Evolutionary conservation across 2,888 invertebrate genomes (phyloP).

Genomic region (Zaprionus obscuricornis): DNA sequence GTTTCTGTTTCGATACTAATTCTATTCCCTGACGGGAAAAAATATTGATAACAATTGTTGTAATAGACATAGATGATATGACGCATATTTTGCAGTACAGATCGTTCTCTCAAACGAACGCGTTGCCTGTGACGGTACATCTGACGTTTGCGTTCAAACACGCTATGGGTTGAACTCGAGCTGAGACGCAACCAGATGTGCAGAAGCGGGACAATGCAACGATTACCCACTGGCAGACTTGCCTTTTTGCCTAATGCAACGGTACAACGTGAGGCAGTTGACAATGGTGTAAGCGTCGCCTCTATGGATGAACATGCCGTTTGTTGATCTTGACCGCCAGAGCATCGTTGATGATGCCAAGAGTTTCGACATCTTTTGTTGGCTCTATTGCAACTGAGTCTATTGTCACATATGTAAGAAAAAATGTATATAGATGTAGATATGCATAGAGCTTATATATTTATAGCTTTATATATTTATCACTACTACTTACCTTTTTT

Average conservation of each 20-base stretch:
- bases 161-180: not conserved
- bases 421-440: not conserved
- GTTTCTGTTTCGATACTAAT: not conserved
- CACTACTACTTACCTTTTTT: constrained; percentile 34
- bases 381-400: not conserved
- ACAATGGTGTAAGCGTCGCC: not conserved
- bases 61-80: constrained; percentile 4
- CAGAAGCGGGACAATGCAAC: constrained; percentile 24
- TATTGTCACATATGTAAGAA: not conserved
- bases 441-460: too few relatives aligned
- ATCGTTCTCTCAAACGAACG: constrained; percentile 21
- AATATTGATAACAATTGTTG: not conserved
- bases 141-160: too few relatives aligned
- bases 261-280: not conserved
- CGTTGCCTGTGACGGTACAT: not conserved
- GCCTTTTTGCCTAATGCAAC: not conserved
- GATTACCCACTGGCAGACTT: not conserved
- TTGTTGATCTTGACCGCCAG: constrained; percentile 24
- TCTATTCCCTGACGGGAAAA: not conserved
- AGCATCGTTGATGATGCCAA: constrained; percentile 4
- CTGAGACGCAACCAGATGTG: constrained; percentile 39
- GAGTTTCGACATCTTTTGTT: constrained; percentile 11
- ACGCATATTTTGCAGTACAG: constrained; percentile 37
- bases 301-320: too few relatives aligned
- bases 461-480: too few relatives aligned